These are phyloP conservation scores for Eulemur coronatus DNA, from an alignment of 2,797 vertebrate genomes.

Conservation along the genomic window DNA sequence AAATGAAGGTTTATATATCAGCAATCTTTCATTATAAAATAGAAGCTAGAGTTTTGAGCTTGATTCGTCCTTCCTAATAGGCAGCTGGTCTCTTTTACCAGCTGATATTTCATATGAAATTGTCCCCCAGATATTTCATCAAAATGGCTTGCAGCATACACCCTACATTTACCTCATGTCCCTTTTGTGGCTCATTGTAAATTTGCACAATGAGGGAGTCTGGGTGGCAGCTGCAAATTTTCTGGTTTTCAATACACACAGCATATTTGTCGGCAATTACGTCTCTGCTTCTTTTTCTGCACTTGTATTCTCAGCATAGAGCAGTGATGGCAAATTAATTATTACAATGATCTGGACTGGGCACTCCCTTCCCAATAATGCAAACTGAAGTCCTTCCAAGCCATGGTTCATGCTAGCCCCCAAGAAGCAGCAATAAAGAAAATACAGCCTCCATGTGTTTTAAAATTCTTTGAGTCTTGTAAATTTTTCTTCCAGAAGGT, in stretches of 20 bases:
- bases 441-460: neutral
- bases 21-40: slow-evolving; percentile 47
- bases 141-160: slow-evolving; percentile 68
- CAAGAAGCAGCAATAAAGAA: neutral
- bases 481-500: neutral
- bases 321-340: slow-evolving; percentile 74
- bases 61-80: slow-evolving; percentile 68
- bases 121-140: slow-evolving; percentile 69
- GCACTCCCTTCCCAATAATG: slow-evolving; percentile 36
- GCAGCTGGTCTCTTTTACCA: slow-evolving; percentile 74
- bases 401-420: slow-evolving; percentile 22
- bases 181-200: slow-evolving; percentile 77
- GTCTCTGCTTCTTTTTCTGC: slow-evolving; percentile 72
- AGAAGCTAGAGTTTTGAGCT: slow-evolving; percentile 55
- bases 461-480: slow-evolving; percentile 23
- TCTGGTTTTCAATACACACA: slow-evolving; percentile 73
- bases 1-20: slow-evolving; percentile 17
- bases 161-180: slow-evolving; percentile 78
- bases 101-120: slow-evolving; percentile 78
- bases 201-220: slow-evolving; percentile 74
- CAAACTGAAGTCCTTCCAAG: slow-evolving; percentile 52
- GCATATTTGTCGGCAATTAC: slow-evolving; percentile 79
- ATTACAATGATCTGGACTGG: slow-evolving; percentile 41
- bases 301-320: slow-evolving; percentile 66
- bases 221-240: slow-evolving; percentile 83